Base-by-base conservation (phyloP, 2,113 vertebrate species). In the Pleuronectes platessa region DNA sequence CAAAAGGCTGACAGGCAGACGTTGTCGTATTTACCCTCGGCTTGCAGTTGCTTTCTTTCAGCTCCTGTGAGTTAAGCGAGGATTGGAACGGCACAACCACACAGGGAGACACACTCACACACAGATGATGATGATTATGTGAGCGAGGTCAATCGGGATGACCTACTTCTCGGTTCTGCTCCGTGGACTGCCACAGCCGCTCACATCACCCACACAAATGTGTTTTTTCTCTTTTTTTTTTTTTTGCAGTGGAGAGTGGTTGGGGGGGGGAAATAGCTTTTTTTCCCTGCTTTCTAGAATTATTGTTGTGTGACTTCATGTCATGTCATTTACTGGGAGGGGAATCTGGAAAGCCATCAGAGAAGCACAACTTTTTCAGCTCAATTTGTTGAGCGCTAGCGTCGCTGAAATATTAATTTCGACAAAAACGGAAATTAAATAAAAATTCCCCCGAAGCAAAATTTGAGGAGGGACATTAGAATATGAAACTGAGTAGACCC, bases 111-210 rank as follows among this genome's bases (percentile, higher is more conserved):
- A 65, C 59, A 76, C 68, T 74, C 71, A 80, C 70, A 73, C 61
- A 56, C 76, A 81, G 20, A 45, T 72, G 73, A 68, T 78, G 68
- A 79, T 92, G 90, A 92, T 89, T 89, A 87, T 87, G 78, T 74
- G 76, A 88, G 90, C 72, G 86, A 86, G 91, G 93, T 94, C 92
- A 93, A 82, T 75, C 75, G 75, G 72, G 84, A 81, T 93, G 94
- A 93, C 94, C 94, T 92, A 94, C 87, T 95, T 94, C 82, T 89
- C 37, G 62, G 68, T 81, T 73, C 45, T 74, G 72, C 78, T 88
- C 81, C 68, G 59, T 53, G 47, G 59, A 70, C 78, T 90, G 92
- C 88, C 92, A 91, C 84, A 89, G 80, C 89, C 91, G 76, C 86
- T 96, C 94, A 95, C 14, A 51, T 73, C 74, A 23, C 55, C 60